A percentile compares a stretch with the other conserved stretches of the same genome.
Evolutionary conservation across 2,113 vertebrate genomes (phyloP).

Genomic region (Hiodon alosoides): DNA sequence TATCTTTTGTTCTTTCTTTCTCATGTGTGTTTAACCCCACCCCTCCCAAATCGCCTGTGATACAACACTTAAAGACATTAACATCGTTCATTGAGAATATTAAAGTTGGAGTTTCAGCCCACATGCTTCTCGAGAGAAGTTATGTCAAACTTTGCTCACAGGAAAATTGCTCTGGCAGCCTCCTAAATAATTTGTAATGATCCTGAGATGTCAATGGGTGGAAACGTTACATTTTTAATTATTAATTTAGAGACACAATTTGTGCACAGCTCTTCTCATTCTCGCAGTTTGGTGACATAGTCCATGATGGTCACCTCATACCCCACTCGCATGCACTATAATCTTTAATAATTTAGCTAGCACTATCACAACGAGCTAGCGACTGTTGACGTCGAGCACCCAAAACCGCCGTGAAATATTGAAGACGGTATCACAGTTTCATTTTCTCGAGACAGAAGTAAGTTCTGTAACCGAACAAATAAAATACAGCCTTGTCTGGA

Average conservation of each 20-base stretch:
- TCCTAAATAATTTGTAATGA: slow-evolving; percentile 71
- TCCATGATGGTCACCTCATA: slow-evolving; percentile 38
- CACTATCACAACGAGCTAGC: slow-evolving; percentile 39
- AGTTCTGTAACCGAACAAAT: not conserved
- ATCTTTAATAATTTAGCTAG: slow-evolving; percentile 54
- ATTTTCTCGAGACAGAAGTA: not conserved
- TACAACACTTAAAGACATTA: too few species aligned
- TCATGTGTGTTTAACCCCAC: too few species aligned
- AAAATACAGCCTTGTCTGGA: not conserved
- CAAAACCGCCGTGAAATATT: not conserved
- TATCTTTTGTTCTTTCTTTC: too few species aligned
- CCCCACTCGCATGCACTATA: slow-evolving; percentile 28
- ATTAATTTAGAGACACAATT: slow-evolving; percentile 66
- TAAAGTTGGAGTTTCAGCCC: too few species aligned
- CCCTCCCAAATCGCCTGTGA: too few species aligned
- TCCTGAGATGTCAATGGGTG: slow-evolving; percentile 69
- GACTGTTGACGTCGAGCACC: slow-evolving; percentile 7
- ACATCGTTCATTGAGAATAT: too few species aligned
- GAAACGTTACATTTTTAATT: slow-evolving; percentile 63
- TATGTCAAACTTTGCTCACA: slow-evolving; percentile 35
- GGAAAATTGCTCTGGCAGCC: slow-evolving; percentile 61
- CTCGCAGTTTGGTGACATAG: slow-evolving; percentile 52
- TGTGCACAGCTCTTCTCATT: slow-evolving; percentile 61
- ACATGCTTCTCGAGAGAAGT: not conserved
- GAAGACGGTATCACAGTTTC: not conserved